phyloP scores from a whole-genome alignment of 2,888 invertebrate species.

The Aromia moschata region DNA sequence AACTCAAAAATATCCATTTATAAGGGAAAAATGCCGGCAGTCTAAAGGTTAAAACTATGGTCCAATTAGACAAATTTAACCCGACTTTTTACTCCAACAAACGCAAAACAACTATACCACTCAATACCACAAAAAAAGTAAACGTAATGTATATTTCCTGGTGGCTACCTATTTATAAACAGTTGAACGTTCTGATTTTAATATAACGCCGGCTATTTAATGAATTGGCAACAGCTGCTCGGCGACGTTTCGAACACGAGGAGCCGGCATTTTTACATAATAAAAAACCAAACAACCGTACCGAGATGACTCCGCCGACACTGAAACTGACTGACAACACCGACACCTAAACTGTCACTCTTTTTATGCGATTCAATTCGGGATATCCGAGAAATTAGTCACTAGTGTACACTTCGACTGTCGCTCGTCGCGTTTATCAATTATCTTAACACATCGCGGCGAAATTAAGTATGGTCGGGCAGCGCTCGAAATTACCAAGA shows the following conservation, averaged over 20 bases:
- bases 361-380: background rate
- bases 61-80: too few relatives aligned
- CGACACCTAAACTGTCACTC: background rate
- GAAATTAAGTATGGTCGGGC: slow-evolving; percentile 1
- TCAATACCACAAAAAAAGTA: slow-evolving; percentile 2
- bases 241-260: background rate
- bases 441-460: slow-evolving; percentile 30
- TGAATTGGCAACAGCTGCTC: slow-evolving; percentile 24
- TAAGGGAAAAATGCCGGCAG: too few relatives aligned
- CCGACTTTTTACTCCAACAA: background rate
- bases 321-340: background rate
- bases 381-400: background rate
- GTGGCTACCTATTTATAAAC: slow-evolving; percentile 16
- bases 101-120: slow-evolving; percentile 20
- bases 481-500: slow-evolving; percentile 3
- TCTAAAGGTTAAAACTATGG: too few relatives aligned
- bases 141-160: background rate
- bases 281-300: background rate
- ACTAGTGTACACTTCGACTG: background rate
- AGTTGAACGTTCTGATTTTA: slow-evolving; percentile 2
- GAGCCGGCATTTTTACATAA: slow-evolving; percentile 2
- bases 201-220: slow-evolving; percentile 11
- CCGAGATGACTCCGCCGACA: background rate
- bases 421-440: slow-evolving; percentile 4
- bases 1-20: too few relatives aligned